Evolutionary conservation across 1,140 invertebrate genomes (phyloP).

Genomic region (Eupeodes corollae): DNA sequence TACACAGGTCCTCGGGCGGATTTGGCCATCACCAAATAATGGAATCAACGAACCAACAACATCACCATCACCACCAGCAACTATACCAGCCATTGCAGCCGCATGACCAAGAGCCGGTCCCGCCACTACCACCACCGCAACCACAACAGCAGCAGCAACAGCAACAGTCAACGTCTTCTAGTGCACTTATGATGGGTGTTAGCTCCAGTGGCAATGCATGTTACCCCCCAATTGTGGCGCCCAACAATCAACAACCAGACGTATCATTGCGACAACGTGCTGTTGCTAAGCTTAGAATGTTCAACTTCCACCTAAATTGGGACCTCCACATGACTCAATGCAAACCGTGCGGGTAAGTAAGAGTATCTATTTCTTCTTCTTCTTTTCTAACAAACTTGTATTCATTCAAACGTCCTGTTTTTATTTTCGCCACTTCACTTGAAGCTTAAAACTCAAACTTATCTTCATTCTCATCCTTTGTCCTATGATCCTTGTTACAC

Average conservation of each 20-base stretch:
- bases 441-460: conserved; percentile 6
- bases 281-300: conserved; percentile 36
- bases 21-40: conserved; percentile 25
- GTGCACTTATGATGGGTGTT: too few relatives aligned
- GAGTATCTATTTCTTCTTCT: too few relatives aligned
- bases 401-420: too few relatives aligned
- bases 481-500: too few relatives aligned
- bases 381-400: too few relatives aligned
- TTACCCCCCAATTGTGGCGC: conserved; percentile 3
- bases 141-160: background rate
- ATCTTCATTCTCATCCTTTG: too few relatives aligned
- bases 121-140: conserved; percentile 4
- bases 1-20: conserved; percentile 26
- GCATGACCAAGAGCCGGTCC: conserved; percentile 6
- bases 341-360: conserved; percentile 35
- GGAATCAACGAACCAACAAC: conserved; percentile 9
- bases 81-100: conserved; percentile 18
- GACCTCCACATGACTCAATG: conserved; percentile 38
- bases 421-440: conserved; percentile 4
- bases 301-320: conserved; percentile 37
- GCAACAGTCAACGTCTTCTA: background rate
- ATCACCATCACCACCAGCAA: conserved; percentile 14
- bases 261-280: conserved; percentile 34
- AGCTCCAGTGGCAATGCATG: conserved; percentile 3
- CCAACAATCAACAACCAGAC: conserved; percentile 11